phyloP scores from a whole-genome alignment of 2,113 vertebrate species.

The Takifugu bimaculatus region DNA sequence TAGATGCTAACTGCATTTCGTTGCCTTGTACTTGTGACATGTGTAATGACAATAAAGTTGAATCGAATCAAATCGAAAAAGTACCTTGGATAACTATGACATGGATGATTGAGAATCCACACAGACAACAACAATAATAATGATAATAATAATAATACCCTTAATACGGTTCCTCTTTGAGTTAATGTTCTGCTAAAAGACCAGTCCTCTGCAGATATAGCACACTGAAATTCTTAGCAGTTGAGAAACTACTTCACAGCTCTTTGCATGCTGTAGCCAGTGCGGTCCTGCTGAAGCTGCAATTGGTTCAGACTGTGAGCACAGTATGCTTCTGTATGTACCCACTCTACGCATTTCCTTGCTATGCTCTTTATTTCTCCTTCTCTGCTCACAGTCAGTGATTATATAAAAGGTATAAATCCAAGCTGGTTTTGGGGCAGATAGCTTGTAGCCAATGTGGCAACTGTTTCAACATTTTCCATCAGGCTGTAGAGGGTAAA shows the following conservation, averaged over 20 bases:
- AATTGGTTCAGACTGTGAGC: constrained; percentile 34
- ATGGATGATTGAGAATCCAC: too few relatives aligned
- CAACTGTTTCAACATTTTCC: constrained; percentile 39
- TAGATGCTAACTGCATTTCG: too few relatives aligned
- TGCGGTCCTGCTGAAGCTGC: constrained; percentile 17
- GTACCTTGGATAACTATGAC: too few relatives aligned
- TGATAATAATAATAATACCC: too few relatives aligned
- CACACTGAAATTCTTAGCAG: constrained; percentile 26
- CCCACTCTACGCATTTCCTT: constrained; percentile 22
- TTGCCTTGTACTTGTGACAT: too few relatives aligned
- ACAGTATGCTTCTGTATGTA: constrained; percentile 20
- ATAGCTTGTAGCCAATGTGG: constrained; percentile 33
- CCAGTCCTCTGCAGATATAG: constrained; percentile 26
- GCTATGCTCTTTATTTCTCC: constrained; percentile 29
- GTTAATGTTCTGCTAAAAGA: too few relatives aligned
- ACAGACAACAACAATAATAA: too few relatives aligned
- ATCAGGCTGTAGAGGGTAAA: background rate
- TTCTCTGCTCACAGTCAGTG: constrained; percentile 19
- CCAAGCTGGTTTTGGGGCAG: constrained; percentile 38
- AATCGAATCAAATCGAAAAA: too few relatives aligned
- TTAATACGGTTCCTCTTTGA: too few relatives aligned
- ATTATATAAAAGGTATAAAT: constrained; percentile 47
- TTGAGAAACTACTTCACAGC: constrained; percentile 48
- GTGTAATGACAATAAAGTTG: too few relatives aligned
- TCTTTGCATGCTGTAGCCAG: constrained; percentile 23